Evolutionary conservation across 2,113 vertebrate species (phyloP), one percentile per base, ranked within the genome.

Genomic region (Pholis gunnellus): DNA sequence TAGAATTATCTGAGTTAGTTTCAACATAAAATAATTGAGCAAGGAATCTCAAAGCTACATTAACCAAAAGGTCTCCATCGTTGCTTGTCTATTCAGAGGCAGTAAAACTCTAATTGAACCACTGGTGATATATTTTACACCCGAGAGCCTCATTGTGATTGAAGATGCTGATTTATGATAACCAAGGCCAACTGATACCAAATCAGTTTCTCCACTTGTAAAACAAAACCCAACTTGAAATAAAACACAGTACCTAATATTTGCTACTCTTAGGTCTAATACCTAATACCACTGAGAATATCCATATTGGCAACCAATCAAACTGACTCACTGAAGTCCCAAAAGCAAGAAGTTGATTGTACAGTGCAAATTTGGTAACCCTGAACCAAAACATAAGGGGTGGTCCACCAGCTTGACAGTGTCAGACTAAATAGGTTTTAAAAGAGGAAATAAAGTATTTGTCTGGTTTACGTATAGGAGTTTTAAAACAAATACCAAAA

Each of bases 301-400:
- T 63, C 13, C n/a, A 18, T 27, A 18, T 9, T 8, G 44, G 34
- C 29, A 27, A 46, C 44, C 6, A 48, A 56, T 54, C 25, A 14
- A 57, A 31, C 2, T 6, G 42, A 67, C 22, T 68, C 14, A 60
- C 2, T 78, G 25, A 9, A 25, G 31, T 42, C 57, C 27, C 54
- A 46, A 66, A 20, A 15, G 34, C 34, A 14, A 20, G 60, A 34
- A 4, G 34, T 25, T 83, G 80, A 90, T 87, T 84, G 82, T 85
- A 50, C 75, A 22, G 72, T 76, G 88, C 73, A 72, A 40, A 82
- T 77, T 72, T 78, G 48, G 36, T 60, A n/a, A 69, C 17, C n/a
- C 11, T 68, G 40, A 79, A 69, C 36, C 56, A 69, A 63, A 85
- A 50, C 17, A 42, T 2, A 70, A 29, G 1, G 34, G 15, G 11